These are phyloP conservation scores for Falco novaeseelandiae DNA, from an alignment of 2,797 vertebrate species.

Conservation along the genomic window DNA sequence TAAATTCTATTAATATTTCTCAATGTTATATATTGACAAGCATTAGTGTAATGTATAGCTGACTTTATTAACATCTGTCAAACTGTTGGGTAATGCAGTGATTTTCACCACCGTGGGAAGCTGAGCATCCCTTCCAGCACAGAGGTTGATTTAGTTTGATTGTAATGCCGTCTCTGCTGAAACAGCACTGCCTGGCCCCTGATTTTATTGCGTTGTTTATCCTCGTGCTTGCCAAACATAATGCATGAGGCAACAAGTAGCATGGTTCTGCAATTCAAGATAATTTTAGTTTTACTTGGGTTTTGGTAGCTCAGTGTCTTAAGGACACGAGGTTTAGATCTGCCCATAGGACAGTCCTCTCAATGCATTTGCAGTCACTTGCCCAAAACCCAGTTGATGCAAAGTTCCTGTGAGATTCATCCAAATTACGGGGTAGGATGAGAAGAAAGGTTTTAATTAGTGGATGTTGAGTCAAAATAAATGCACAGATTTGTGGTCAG, in stretches of 20 bases:
- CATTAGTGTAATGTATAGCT: background rate
- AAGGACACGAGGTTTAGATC: background rate
- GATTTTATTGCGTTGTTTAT: background rate
- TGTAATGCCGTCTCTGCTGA: background rate
- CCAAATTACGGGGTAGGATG: background rate
- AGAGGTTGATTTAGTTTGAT: background rate
- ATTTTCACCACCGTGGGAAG: background rate
- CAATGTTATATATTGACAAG: background rate
- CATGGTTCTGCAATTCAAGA: background rate
- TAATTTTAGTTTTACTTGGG: background rate
- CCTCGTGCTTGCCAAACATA: background rate
- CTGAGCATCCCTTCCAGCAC: background rate
- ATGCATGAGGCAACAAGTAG: background rate
- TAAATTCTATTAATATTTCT: background rate
- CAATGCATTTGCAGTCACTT: background rate
- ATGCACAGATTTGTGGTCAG: background rate
- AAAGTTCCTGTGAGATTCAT: background rate
- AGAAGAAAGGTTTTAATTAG: background rate
- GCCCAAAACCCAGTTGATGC: background rate
- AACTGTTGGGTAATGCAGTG: background rate
- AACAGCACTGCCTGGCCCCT: background rate
- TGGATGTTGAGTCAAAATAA: background rate
- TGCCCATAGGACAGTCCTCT: background rate
- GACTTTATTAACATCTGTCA: background rate
- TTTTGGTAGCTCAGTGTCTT: background rate